phyloP scores from a whole-genome alignment of 2,113 vertebrate genomes.

The Progne subis region DNA sequence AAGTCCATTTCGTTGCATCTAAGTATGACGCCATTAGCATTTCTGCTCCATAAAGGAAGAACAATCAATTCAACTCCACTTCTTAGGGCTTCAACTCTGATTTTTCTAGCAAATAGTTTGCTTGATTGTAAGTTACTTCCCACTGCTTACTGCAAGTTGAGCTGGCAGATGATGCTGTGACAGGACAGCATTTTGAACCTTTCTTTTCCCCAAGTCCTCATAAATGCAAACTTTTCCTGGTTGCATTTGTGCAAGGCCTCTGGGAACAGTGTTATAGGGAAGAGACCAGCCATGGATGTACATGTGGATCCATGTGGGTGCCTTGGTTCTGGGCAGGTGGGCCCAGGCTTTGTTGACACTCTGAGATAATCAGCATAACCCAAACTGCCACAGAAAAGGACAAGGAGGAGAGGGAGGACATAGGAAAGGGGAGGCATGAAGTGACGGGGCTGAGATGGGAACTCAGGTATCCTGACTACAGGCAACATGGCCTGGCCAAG shows the following conservation, averaged over 20 bases:
- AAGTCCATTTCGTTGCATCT: neutral
- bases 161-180: neutral
- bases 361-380: neutral
- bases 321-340: neutral
- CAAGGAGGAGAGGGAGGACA: neutral
- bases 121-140: neutral
- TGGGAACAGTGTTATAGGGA: neutral
- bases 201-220: neutral
- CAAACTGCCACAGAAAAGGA: neutral
- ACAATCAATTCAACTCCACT: neutral
- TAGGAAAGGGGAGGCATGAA: neutral
- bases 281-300: neutral
- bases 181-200: neutral
- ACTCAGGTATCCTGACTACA: neutral
- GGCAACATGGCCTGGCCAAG: rapidly evolving
- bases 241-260: neutral
- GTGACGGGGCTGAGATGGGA: neutral
- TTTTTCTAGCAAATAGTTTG: neutral
- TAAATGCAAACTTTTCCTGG: neutral
- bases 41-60: neutral
- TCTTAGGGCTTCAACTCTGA: neutral
- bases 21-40: neutral
- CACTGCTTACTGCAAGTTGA: neutral
- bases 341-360: neutral
- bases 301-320: neutral